Evolutionary conservation across 2,113 vertebrate genomes (phyloP).

Genomic region (Trochalopteron elliotii): DNA sequence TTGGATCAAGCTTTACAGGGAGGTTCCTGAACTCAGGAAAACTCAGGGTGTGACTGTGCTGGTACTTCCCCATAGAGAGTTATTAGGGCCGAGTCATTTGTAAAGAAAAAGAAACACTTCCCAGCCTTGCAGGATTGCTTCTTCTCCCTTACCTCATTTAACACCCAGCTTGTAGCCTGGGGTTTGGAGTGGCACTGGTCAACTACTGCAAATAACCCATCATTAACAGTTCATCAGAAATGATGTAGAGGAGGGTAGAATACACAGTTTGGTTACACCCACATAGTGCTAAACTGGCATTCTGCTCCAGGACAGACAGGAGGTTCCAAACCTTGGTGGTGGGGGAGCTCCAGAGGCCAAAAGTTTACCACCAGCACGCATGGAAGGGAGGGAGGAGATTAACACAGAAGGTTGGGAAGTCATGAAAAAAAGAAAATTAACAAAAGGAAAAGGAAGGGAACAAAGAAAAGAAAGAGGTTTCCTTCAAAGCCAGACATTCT

Average conservation of each 20-base stretch:
- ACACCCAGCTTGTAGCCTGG: neutral
- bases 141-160: neutral
- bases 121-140: neutral
- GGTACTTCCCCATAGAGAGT: neutral
- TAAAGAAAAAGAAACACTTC: neutral
- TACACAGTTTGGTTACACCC: neutral
- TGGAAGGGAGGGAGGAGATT: neutral
- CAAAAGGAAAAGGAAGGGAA: neutral
- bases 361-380: neutral
- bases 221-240: neutral
- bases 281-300: neutral
- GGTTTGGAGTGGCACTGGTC: neutral
- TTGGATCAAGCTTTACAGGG: neutral
- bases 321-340: rapidly evolving
- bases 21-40: neutral
- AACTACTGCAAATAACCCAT: neutral
- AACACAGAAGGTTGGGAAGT: neutral
- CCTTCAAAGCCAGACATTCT: neutral
- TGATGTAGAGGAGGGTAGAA: neutral
- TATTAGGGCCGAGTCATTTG: neutral
- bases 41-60: neutral
- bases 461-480: neutral
- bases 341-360: neutral
- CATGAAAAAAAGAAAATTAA: neutral
- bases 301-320: neutral